Conservation (phyloP, 2,797 vertebrate species). For the Smutsia gigantea region DNA sequence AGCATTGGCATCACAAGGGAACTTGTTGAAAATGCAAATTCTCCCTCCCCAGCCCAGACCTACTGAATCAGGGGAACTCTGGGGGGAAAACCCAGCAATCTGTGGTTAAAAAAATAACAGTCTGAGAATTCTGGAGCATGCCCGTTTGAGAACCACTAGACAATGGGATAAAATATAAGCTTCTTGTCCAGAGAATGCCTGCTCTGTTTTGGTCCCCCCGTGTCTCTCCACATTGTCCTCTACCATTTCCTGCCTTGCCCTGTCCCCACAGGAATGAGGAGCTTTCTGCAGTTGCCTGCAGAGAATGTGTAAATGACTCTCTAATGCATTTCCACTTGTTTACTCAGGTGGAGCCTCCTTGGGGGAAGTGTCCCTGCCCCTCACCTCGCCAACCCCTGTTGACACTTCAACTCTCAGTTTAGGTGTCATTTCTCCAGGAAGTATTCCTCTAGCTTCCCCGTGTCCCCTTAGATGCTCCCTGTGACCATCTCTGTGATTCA, state of each 20-base stretch:
- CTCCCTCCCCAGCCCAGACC: not conserved
- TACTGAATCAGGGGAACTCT: not conserved
- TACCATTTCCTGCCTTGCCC: too few relatives aligned
- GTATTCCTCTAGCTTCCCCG: not conserved
- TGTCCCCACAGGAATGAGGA: accelerated
- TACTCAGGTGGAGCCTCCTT: not conserved
- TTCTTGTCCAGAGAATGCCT: not conserved
- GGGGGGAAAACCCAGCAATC: not conserved
- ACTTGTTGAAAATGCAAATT: not conserved
- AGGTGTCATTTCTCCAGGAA: not conserved
- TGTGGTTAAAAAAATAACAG: not conserved
- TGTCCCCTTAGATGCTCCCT: too few relatives aligned
- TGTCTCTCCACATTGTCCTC: not conserved
- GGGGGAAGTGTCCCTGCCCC: not conserved
- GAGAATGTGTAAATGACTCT: not conserved
- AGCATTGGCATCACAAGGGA: not conserved
- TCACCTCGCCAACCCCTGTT: not conserved
- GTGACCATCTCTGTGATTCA: not conserved
- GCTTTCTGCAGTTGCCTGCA: not conserved
- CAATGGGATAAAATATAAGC: too few relatives aligned
- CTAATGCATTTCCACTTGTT: not conserved
- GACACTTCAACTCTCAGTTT: not conserved
- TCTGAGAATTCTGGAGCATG: not conserved
- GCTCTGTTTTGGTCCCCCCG: not conserved
- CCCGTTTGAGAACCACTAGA: not conserved